phyloP scores from a whole-genome alignment of 2,797 vertebrate genomes.

The Lacerta agilis region DNA sequence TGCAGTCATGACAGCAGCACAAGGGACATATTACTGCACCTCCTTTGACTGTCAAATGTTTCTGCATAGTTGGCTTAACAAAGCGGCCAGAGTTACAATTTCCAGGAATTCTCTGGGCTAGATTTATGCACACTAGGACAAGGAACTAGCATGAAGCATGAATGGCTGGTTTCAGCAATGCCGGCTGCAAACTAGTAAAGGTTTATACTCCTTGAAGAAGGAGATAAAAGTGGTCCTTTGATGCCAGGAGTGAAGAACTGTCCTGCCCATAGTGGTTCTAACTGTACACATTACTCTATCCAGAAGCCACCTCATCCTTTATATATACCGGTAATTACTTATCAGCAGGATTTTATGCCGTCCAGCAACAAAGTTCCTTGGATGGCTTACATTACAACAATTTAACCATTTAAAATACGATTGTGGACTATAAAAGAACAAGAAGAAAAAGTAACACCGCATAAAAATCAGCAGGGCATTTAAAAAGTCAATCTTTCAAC shows the following conservation, averaged over 20 bases:
- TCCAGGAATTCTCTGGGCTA: constrained; percentile 12
- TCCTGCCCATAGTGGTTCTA: neutral
- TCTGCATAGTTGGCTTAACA: constrained; percentile 7
- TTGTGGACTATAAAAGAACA: neutral
- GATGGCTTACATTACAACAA: neutral
- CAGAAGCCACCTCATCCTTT: neutral
- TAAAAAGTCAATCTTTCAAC: too few relatives aligned
- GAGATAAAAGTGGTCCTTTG: neutral
- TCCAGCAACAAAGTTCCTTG: neutral
- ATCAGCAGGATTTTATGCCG: neutral
- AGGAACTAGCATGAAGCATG: neutral
- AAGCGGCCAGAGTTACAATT: neutral
- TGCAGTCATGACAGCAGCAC: neutral
- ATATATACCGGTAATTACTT: neutral
- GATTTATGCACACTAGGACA: neutral
- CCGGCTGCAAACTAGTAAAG: neutral
- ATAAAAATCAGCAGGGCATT: too few relatives aligned
- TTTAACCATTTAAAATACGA: neutral
- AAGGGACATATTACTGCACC: neutral
- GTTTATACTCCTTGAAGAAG: neutral
- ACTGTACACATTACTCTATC: neutral
- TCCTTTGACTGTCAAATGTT: neutral
- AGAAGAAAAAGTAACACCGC: too few relatives aligned
- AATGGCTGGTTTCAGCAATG: neutral
- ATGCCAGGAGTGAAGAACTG: neutral